phyloP scores from a whole-genome alignment of 2,888 invertebrate genomes.

The Drymonia ruficornis region DNA sequence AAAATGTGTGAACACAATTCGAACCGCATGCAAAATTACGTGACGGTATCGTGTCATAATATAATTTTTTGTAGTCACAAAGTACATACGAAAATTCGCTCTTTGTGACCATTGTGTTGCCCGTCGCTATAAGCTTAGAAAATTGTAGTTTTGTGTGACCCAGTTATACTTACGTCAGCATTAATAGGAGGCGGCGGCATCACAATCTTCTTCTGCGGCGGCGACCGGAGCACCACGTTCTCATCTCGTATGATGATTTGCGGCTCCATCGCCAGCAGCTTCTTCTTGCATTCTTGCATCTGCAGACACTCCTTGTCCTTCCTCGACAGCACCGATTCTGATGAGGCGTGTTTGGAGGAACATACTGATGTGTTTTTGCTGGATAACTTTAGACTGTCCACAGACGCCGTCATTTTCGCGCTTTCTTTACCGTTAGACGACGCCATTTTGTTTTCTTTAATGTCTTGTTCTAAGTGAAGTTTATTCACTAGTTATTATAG shows the following conservation, averaged over 20 bases:
- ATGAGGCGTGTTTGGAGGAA: conserved; percentile 78
- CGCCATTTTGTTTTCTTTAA: conserved; percentile 57
- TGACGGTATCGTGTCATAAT: no score
- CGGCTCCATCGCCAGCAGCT: conserved; percentile 75
- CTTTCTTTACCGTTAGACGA: conserved; percentile 75
- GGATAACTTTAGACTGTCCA: conserved; percentile 78
- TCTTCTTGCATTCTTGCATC: conserved; percentile 81
- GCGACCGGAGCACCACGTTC: conserved; percentile 74
- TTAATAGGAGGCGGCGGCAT: conserved; percentile 78
- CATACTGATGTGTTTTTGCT: conserved; percentile 72
- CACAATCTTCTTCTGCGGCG: conserved; percentile 80
- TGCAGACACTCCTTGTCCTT: conserved; percentile 77
- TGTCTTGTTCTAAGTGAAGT: background rate
- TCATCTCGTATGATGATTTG: conserved; percentile 80
- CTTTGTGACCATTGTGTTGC: no score
- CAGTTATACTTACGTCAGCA: conserved; percentile 64
- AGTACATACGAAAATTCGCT: no score
- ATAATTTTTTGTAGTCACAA: no score
- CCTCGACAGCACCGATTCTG: conserved; percentile 76
- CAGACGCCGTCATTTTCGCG: conserved; percentile 73
- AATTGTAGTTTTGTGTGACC: no score
- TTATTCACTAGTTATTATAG: background rate
- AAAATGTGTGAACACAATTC: no score
- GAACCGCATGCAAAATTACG: no score
- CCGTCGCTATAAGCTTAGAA: no score